Conservation (phyloP, 2,113 vertebrate genomes). For the Danionella cerebrum region DNA sequence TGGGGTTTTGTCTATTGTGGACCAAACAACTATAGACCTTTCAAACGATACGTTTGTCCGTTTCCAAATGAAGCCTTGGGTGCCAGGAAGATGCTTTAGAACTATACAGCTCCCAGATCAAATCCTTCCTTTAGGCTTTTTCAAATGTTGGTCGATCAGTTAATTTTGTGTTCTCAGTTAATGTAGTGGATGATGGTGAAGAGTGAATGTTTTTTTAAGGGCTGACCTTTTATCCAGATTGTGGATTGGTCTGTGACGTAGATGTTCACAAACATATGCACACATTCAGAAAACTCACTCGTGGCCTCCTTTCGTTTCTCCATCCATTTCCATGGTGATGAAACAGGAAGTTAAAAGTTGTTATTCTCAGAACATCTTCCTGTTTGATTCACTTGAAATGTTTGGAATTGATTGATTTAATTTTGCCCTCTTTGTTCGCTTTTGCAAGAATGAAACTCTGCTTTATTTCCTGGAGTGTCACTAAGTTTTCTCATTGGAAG, state of each 20-base stretch:
- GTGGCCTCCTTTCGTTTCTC: not conserved
- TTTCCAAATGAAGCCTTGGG: too few relatives aligned
- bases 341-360: not conserved
- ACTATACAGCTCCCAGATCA: too few relatives aligned
- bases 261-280: not conserved
- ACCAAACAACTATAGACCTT: too few relatives aligned
- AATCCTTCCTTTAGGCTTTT: too few relatives aligned
- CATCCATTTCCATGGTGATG: not conserved
- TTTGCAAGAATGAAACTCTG: not conserved
- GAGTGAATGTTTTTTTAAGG: conserved; percentile 1
- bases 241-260: not conserved
- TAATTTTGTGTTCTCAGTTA: not conserved
- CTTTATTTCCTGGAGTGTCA: not conserved
- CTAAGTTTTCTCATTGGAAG: too few relatives aligned
- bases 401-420: not conserved
- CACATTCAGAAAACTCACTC: not conserved
- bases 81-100: too few relatives aligned
- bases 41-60: too few relatives aligned
- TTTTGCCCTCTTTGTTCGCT: not conserved
- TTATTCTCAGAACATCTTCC: not conserved
- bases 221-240: not conserved
- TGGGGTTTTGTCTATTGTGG: too few relatives aligned
- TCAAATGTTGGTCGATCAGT: too few relatives aligned
- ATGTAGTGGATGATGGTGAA: not conserved
- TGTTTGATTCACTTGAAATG: not conserved